A percentile compares a stretch with the other conserved stretches of the same genome.
Evolutionary conservation across 2,888 invertebrate species (phyloP).

Genomic region (Tachystola acroxantha): DNA sequence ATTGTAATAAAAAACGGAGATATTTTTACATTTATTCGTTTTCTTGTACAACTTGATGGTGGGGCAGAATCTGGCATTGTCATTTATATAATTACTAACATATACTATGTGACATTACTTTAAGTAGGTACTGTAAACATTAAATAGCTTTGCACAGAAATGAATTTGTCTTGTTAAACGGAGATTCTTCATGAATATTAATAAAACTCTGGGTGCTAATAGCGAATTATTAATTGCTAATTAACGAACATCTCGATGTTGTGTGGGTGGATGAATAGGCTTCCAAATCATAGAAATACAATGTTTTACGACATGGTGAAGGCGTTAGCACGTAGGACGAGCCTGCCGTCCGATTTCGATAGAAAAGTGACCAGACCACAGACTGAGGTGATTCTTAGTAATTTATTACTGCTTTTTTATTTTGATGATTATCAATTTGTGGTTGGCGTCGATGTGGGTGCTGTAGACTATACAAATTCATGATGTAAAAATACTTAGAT

Average conservation of each 20-base stretch:
- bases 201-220: neutral
- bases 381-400: slow-evolving; percentile 2
- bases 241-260: neutral
- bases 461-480: too few species aligned
- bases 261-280: neutral
- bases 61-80: too few species aligned
- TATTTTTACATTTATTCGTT: too few species aligned
- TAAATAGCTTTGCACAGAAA: too few species aligned
- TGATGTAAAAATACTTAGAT: too few species aligned
- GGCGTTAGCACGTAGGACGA: slow-evolving; percentile 15
- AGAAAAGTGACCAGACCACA: slow-evolving; percentile 9
- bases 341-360: slow-evolving; percentile 4
- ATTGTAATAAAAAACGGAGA: too few species aligned
- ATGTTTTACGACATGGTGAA: slow-evolving; percentile 11
- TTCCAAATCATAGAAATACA: neutral
- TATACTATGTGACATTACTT: too few species aligned
- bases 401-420: slow-evolving; percentile 4
- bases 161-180: too few species aligned
- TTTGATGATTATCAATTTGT: neutral
- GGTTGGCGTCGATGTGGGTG: slow-evolving; percentile 1
- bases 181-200: neutral
- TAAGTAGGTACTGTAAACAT: too few species aligned
- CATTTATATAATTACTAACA: too few species aligned
- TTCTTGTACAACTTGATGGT: too few species aligned
- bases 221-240: neutral